Evolutionary conservation across 2,888 invertebrate genomes (phyloP).

Genomic region (Sthenelais limicola): DNA sequence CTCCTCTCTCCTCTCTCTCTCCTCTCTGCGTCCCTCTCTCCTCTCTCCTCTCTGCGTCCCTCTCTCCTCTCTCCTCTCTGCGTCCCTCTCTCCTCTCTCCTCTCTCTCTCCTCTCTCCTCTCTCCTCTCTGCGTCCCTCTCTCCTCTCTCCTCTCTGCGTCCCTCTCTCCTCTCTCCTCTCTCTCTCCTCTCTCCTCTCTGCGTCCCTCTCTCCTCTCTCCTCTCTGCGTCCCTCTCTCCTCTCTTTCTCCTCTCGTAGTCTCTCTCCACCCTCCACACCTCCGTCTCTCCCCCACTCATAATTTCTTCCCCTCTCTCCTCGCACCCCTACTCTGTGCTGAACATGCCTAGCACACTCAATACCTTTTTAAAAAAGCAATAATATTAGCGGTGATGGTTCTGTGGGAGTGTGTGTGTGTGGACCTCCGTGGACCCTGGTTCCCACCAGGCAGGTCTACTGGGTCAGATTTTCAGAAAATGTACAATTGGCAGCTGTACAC

Average conservation of each 20-base stretch:
- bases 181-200: constrained; percentile 1
- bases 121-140: not conserved
- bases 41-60: not conserved
- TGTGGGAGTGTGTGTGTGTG: no score
- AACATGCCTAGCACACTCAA: no score
- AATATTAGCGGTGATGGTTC: no score
- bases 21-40: not conserved
- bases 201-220: constrained; percentile 10
- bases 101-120: constrained; percentile 9
- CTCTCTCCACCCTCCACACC: not conserved
- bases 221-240: not conserved
- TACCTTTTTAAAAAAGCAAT: no score
- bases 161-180: not conserved
- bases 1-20: not conserved
- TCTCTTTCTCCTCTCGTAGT: not conserved
- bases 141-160: not conserved
- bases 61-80: not conserved
- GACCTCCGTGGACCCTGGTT: no score
- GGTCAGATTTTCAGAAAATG: no score
- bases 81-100: not conserved
- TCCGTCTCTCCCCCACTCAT: not conserved
- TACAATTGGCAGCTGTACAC: no score
- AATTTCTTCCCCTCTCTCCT: no score
- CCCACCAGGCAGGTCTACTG: no score
- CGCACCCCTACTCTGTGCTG: no score